These are phyloP conservation scores for Ictalurus punctatus DNA, from an alignment of 2,113 vertebrate species.

Conservation along the genomic window DNA sequence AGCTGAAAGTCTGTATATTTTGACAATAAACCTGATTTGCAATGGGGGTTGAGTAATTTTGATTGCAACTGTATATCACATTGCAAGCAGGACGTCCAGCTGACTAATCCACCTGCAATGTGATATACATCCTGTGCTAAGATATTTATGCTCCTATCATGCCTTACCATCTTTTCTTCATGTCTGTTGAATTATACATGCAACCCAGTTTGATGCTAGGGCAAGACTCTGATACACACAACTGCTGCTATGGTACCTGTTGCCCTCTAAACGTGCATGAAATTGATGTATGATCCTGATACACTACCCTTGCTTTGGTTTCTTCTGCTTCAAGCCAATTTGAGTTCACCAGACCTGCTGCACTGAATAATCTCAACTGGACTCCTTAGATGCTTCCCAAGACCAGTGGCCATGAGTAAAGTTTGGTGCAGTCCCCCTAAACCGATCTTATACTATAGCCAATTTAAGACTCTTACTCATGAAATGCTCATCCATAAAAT, in stretches of 20 bases:
- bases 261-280: neutral
- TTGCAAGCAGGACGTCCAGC: neutral
- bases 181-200: neutral
- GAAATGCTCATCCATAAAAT: neutral
- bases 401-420: neutral
- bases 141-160: slow-evolving; percentile 3
- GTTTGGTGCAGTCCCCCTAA: neutral
- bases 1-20: too few species aligned
- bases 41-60: too few species aligned
- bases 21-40: too few species aligned
- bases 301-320: too few species aligned
- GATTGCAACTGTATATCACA: neutral
- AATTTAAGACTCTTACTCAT: neutral
- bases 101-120: neutral
- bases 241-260: neutral
- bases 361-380: neutral
- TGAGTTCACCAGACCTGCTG: neutral
- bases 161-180: neutral
- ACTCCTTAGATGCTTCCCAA: neutral
- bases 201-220: neutral
- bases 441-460: neutral
- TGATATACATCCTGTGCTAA: slow-evolving; percentile 1
- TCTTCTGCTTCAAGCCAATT: neutral
- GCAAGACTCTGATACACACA: neutral
- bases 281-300: neutral